Percentiles rank a stretch among this genome's conserved stretches.
Conservation (phyloP, 2,113 vertebrate genomes). For the Oxyura jamaicensis region DNA sequence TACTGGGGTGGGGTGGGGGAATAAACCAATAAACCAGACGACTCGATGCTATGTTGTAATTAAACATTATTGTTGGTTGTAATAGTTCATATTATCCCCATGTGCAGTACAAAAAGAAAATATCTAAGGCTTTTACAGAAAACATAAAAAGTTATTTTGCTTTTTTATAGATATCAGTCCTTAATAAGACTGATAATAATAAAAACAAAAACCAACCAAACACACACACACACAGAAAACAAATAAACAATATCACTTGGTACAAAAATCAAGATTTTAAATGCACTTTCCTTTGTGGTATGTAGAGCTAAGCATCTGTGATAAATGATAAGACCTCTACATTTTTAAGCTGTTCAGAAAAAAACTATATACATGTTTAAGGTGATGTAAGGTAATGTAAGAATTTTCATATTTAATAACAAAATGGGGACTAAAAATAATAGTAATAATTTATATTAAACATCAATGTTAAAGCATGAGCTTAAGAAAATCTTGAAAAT, state of each 20-base stretch:
- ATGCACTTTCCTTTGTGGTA: background rate
- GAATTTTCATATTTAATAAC: background rate
- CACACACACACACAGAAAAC: background rate
- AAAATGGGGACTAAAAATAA: background rate
- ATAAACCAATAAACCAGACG: background rate
- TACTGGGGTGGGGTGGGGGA: background rate
- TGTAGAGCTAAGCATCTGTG: background rate
- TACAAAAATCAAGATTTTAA: background rate
- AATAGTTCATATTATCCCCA: background rate
- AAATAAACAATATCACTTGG: background rate
- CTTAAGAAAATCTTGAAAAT: background rate
- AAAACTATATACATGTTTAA: background rate
- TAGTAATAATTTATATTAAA: background rate
- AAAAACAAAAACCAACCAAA: too few species aligned
- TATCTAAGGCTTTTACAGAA: background rate
- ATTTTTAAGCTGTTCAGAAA: background rate
- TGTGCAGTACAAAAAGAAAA: background rate
- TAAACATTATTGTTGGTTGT: background rate
- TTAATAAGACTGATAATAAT: background rate
- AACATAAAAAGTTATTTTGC: background rate
- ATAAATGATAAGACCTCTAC: background rate
- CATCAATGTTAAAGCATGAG: background rate
- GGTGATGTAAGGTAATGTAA: accelerated
- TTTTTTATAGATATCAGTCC: background rate
- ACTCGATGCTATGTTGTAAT: background rate